Evolutionary conservation across 2,113 vertebrate genomes (phyloP).

Genomic region (Seriola aureovittata): DNA sequence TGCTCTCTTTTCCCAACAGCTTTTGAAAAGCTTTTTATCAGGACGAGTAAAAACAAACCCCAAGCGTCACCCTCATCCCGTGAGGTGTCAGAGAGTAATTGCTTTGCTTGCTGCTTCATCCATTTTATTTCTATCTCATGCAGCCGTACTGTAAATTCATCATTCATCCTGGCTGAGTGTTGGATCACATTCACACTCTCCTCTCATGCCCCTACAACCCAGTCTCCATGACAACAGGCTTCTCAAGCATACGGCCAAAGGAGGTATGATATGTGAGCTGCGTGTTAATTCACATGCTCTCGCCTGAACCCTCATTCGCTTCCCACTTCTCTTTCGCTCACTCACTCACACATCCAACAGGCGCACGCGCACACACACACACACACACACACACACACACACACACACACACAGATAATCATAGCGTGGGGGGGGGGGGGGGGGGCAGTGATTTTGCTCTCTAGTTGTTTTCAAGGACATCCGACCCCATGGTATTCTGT

Average conservation of each 20-base stretch:
- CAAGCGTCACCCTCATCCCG: background rate
- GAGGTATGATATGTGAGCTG: constrained; percentile 83
- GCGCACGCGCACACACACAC: background rate
- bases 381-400: no score
- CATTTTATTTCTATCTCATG: constrained; percentile 24
- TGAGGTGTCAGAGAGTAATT: background rate
- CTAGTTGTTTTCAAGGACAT: constrained; percentile 66
- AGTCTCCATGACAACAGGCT: constrained; percentile 95
- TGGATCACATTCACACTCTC: constrained; percentile 41
- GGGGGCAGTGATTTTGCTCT: constrained; percentile 50
- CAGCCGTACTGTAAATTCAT: constrained; percentile 44
- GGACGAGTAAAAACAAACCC: background rate
- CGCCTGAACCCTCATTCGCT: constrained; percentile 9
- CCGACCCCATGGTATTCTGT: constrained; percentile 18
- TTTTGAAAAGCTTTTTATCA: constrained; percentile 18
- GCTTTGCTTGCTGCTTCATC: constrained; percentile 5
- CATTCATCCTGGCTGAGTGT: constrained; percentile 52
- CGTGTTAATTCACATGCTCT: constrained; percentile 75
- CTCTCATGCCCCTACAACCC: constrained; percentile 81
- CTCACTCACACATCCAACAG: constrained; percentile 3
- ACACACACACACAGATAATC: constrained; percentile 36
- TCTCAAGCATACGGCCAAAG: constrained; percentile 79
- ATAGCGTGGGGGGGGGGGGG: constrained; percentile 32
- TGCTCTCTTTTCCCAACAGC: no score
- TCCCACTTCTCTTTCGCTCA: constrained; percentile 3